A percentile compares a stretch with the other conserved stretches of the same genome.
phyloP scores from a whole-genome alignment of 2,113 vertebrate species.

The Campylomormyrus tamandua region DNA sequence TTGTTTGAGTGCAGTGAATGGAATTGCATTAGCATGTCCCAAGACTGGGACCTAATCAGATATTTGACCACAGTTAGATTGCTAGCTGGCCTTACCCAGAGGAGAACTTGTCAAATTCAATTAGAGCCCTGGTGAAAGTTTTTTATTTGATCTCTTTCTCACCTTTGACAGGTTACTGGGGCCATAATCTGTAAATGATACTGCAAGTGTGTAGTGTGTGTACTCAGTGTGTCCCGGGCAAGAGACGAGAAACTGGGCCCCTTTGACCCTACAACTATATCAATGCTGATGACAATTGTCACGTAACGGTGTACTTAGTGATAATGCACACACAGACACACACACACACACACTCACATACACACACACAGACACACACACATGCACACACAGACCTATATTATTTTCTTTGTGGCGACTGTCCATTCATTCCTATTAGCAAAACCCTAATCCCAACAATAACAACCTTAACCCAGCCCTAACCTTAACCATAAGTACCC shows the following conservation, averaged over 20 bases:
- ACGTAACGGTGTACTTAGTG: neutral
- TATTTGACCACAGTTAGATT: conserved; percentile 2
- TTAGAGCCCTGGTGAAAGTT: neutral
- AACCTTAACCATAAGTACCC: too few relatives aligned
- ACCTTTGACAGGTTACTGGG: neutral
- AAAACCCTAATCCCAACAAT: too few relatives aligned
- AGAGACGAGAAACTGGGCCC: neutral
- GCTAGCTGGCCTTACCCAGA: neutral
- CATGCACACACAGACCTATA: too few relatives aligned
- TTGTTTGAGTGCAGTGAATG: conserved; percentile 9
- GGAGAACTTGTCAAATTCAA: neutral
- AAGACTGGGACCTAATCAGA: neutral
- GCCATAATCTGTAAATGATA: neutral
- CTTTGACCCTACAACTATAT: neutral
- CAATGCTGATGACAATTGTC: neutral
- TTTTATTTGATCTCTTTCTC: neutral
- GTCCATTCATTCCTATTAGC: too few relatives aligned
- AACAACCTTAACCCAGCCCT: too few relatives aligned
- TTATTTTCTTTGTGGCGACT: too few relatives aligned
- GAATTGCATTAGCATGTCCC: neutral
- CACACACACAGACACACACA: neutral
- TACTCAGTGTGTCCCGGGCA: neutral
- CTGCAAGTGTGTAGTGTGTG: neutral
- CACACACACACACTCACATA: neutral
- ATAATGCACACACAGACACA: neutral